Base-by-base conservation (phyloP, 2,797 vertebrate genomes). In the Onychomys leucogaster region DNA sequence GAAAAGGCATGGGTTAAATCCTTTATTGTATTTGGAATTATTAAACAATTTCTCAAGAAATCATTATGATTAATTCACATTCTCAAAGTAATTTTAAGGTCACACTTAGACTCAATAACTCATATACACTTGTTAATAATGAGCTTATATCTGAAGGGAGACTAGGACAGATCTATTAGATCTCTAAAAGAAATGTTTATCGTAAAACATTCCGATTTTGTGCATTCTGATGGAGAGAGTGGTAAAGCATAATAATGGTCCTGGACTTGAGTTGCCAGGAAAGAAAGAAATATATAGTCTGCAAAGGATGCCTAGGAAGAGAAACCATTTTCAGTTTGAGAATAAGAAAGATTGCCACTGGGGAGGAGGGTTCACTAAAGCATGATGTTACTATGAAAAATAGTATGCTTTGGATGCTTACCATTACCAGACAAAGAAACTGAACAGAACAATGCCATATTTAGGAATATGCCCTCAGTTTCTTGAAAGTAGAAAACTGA, bases 81-180 rank as follows among this genome's bases (percentile, higher is more conserved):
- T 92, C 67, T 94, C 65, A 85, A 90, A 92, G 63, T 29, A 87
- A 52, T 95, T 91, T 94, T 92, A 93, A 93, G 32, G 55, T 57
- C 86, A 88, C 43, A 80, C 21, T 76, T 67, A 88, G 52, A 95
- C 97, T 92, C 55, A 92, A 75, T 95, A 94, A 73, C 49, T 95
- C 85, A 95, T 57, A 91, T 25, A 85, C 2, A 16, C 27, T 90
- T 80, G 16, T 59, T 71, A 89, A 86, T 78, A 91, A 89, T 92
- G 7, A 95, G 59, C 89, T 91, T 94, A 84, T 59, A 27, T 84
- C 9, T 95, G 23, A 69, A 32, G 32, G 69, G 10, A 95, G n/a
- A 29, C 12, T 93, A 65, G 83, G 23, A 85, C 49, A 92, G 67
- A 93, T 89, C 14, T 75, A 82, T 93, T 41, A 84, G 9, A 91